Base-by-base conservation (phyloP, 2,888 invertebrate genomes). In the Synergus itoensis region DNA sequence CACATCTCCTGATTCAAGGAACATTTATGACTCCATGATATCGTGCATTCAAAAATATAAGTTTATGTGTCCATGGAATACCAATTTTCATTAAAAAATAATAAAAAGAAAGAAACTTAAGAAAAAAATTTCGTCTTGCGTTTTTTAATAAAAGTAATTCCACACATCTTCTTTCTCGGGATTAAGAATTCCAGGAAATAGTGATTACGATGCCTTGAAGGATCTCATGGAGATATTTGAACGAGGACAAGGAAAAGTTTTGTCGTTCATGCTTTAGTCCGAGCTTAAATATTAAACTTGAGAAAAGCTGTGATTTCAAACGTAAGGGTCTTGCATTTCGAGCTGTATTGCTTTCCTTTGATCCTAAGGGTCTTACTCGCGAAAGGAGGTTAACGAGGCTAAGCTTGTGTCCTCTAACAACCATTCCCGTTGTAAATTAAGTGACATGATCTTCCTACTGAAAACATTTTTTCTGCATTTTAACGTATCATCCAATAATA, bases 131-230 rank as follows among this genome's bases (percentile, higher is more conserved):
- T n/a, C 8, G 53, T 5, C 48, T n/a, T 48, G 16, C 2, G n/a
- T 4, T 7, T 48, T 48, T n/a, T n/a, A 48, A 1, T n/a, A 0
- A 16, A 48, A 16, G 16, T 53, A 67, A 79, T 43, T 45, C 60
- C 53, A 75, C 80, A 80, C 67, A 73, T 78, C 81, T 65, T 78
- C 80, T 75, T 77, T 81, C 83, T 85, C 85, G 85, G 85, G 88
- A 90, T 91, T 91, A 90, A 89, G 89, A 86, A 91, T 90, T 90
- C 89, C 90, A 86, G 78, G 76, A 79, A 80, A 80, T 79, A 82
- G 80, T 76, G 81, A 78, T 78, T 79, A 79, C 81, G 82, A 77
- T 79, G 57, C 79, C 36, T 45, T 28, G 11, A 16, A 69, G 48
- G 14, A 69, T 28, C 28, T 69, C 21, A 28, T 48, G n/a, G 18